Evolutionary conservation across 1,140 invertebrate genomes (phyloP), one percentile per base, ranked within the genome.

Genomic region (Drosophila neocordata): DNA sequence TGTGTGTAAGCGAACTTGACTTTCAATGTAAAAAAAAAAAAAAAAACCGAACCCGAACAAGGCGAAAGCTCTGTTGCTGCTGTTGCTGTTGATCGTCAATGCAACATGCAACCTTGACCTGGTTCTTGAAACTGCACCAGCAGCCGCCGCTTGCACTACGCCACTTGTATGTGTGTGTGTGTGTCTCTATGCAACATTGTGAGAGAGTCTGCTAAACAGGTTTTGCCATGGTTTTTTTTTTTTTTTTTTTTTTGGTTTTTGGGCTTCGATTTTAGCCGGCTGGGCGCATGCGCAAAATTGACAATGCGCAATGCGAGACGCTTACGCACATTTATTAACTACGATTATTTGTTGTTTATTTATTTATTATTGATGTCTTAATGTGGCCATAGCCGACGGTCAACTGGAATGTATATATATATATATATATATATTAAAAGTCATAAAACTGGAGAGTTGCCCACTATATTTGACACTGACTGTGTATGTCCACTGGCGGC

Each of bases 1-100:
- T 79, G 68, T 79, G 35, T 88, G 79, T 79, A 68, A 79, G 80
- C 83, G 83, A 88, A 88, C 83, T 88, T 88, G 83, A 88, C 83
- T 88, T 88, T 88, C 83, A 88, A 88, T 88, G 79, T 60, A 69
- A 88, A 88, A 44, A 20, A 48, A 88, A 88, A 44, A 20, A 48
- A 18, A 48, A 18, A 48, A 48, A 20, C 15, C 15, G 41, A 48
- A 48, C 41, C 75, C 83, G 72, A 67, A 83, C 83, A 88, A 88
- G 82, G 82, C 83, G 71, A 87, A 75, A 87, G 72, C 83, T 80
- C 73, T 65, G 82, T 24, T 60, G 76, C 27, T 31, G 27, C 27
- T 44, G 70, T 38, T 66, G 65, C 48, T 69, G 65, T 66, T 35
- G 77, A 79, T 80, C 73, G 69, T 13, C 60, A 51, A 56, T 55